Evolutionary conservation across 2,113 vertebrate species (phyloP).

Genomic region (Mesitornis unicolor): DNA sequence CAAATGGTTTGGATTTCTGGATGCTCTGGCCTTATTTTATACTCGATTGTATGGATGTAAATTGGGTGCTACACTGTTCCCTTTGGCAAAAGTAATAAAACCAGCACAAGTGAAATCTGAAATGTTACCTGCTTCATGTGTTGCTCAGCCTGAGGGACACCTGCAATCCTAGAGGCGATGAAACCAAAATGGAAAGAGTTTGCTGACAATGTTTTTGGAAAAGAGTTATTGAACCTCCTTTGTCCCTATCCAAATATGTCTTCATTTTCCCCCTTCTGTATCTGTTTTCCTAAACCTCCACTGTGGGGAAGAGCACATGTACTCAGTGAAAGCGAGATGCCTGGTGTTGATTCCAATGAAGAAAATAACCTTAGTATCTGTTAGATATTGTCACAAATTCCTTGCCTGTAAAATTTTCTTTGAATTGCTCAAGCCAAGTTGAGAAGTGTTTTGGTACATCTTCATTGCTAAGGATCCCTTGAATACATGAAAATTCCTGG

Average conservation of each 20-base stretch:
- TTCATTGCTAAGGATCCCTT: neutral
- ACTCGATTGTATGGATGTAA: neutral
- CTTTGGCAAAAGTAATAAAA: slow-evolving; percentile 6
- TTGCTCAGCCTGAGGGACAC: neutral
- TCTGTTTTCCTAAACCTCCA: neutral
- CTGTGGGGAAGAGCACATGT: neutral
- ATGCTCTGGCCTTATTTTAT: neutral
- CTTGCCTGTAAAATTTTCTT: neutral
- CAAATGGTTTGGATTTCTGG: neutral
- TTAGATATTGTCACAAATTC: neutral
- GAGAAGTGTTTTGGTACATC: neutral
- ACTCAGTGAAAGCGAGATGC: neutral
- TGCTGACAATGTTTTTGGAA: neutral
- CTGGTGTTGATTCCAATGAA: neutral
- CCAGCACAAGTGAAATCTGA: neutral
- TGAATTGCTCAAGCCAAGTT: neutral
- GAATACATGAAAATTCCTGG: neutral
- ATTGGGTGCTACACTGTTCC: neutral
- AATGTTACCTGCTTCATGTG: neutral
- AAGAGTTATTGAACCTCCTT: neutral
- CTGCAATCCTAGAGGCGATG: neutral
- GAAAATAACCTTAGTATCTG: neutral
- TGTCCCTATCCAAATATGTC: neutral
- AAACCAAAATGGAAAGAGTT: neutral
- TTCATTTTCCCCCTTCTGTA: neutral